Evolutionary conservation across 2,888 invertebrate genomes (phyloP).

Genomic region (Cosmopolites sordidus): DNA sequence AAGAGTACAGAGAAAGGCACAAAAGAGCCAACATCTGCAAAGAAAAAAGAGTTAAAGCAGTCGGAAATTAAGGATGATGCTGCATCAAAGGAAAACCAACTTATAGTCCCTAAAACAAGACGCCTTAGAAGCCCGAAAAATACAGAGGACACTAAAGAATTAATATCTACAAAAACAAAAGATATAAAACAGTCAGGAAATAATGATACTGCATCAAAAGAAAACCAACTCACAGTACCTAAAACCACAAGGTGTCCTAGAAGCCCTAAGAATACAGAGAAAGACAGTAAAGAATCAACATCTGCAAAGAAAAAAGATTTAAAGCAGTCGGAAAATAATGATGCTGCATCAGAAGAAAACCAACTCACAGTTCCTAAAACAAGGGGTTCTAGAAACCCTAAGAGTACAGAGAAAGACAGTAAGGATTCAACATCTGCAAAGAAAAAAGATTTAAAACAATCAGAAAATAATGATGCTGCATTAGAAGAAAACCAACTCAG

Average conservation of each 20-base stretch:
- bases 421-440: neutral
- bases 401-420: neutral
- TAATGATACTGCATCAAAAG: neutral
- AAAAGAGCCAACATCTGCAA: neutral
- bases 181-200: conserved; percentile 4
- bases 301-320: no score
- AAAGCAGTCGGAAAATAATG: conserved; percentile 4
- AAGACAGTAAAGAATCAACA: neutral
- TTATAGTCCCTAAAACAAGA: neutral
- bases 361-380: neutral
- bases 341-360: neutral
- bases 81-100: no score
- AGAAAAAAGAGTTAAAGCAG: neutral
- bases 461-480: neutral
- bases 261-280: neutral
- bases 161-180: no score
- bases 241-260: neutral
- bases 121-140: neutral
- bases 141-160: neutral
- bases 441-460: neutral
- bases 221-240: no score
- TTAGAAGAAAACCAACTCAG: neutral
- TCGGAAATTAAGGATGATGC: neutral
- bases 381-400: neutral
- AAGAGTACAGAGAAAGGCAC: neutral